Evolutionary conservation across 1,140 invertebrate species (phyloP).

Genomic region (Callitettix versicolor): DNA sequence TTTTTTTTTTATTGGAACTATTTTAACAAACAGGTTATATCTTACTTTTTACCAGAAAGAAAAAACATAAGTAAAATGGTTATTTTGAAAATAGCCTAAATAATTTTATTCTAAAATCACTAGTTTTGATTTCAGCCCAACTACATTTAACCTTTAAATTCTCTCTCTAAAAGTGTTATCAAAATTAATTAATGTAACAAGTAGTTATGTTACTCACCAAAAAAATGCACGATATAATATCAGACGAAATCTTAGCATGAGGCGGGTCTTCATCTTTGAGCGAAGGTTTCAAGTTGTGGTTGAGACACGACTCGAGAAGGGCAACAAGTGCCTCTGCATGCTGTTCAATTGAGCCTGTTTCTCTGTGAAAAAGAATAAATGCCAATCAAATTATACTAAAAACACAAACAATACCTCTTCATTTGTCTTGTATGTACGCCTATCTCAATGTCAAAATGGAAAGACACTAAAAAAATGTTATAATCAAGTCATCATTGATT

Average conservation of each 20-base stretch:
- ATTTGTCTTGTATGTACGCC: too few relatives aligned
- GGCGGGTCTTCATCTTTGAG: conserved; percentile 75
- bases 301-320: conserved; percentile 74
- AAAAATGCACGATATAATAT: conserved; percentile 88
- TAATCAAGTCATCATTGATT: conserved; percentile 1
- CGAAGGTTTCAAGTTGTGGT: conserved; percentile 77
- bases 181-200: too few relatives aligned
- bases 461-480: neutral
- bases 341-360: conserved; percentile 76
- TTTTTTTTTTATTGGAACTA: too few relatives aligned
- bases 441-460: too few relatives aligned
- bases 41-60: too few relatives aligned
- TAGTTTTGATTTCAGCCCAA: too few relatives aligned
- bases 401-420: neutral
- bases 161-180: too few relatives aligned
- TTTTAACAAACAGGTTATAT: too few relatives aligned
- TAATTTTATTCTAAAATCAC: too few relatives aligned
- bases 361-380: conserved; percentile 41
- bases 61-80: too few relatives aligned
- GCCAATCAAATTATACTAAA: neutral
- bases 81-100: too few relatives aligned
- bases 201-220: conserved; percentile 62
- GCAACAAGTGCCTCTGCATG: conserved; percentile 72
- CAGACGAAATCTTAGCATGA: conserved; percentile 89
- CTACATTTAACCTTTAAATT: too few relatives aligned